Evolutionary conservation across 2,113 vertebrate species (phyloP), one percentile per base, ranked within the genome.

Genomic region (Hymenochirus boettgeri): DNA sequence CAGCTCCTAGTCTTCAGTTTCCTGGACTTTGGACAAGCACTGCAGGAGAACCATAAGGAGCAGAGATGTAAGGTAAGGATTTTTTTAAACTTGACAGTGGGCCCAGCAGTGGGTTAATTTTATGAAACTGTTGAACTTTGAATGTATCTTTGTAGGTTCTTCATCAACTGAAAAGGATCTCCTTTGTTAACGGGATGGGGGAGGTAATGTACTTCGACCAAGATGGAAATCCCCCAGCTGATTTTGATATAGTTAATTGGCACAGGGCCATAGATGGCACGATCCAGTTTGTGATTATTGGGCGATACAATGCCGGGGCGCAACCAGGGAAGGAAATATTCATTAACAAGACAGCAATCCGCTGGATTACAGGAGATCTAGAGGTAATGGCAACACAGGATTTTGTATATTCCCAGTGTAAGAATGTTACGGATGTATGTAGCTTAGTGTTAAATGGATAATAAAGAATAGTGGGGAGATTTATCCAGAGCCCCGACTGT

Each of bases 211-310:
- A 71, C 27, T 87, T 87, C 70, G 81, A 87, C 70, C 42, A 73
- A n/a, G 84, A 83, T 7, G 84, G 83, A 24, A 82, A 87, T 37
- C 83, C 85, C 0, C 82, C 83, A 45, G 83, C 86, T 33, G 81
- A 80, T 45, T 88, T 86, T 62, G 86, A 88, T 56, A 71, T 88
- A 6, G 60, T 85, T 62, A 88, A 87, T 72, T 87, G 83, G 86
- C 83, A 84, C 18, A 72, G 21, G 72, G 73, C 19, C 3, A 31
- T 65, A 7, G 80, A 19, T 17, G 11, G 70, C 12, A 3, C 2
- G 3, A 72, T 65, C n/a, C 1, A 8, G n/a, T 71, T 64, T 55
- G 63, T 66, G 1, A 46, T n/a, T 5, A n/a, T 71, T 18, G 74
- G 63, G 1, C 5, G 4, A 1, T 47, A 64, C 22, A 13, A 65